These are phyloP conservation scores for Leucozona laternaria DNA, from an alignment of 2,888 invertebrate genomes.

Conservation along the genomic window DNA sequence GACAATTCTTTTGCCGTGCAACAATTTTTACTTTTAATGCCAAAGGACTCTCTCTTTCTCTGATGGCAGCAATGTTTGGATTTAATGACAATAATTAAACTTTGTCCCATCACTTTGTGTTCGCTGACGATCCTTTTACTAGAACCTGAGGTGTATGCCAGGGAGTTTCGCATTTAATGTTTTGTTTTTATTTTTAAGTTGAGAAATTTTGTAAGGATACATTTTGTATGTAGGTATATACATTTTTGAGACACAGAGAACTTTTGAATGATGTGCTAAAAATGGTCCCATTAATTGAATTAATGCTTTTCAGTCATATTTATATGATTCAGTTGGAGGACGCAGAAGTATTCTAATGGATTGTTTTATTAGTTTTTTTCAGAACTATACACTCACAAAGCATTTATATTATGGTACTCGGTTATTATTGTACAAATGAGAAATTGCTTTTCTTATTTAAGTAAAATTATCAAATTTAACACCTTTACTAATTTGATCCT, in stretches of 20 bases:
- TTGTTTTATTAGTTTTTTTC: conserved; percentile 5
- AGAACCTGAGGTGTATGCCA: neutral
- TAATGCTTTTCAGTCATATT: conserved; percentile 51
- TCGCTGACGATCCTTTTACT: conserved; percentile 56
- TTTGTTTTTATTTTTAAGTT: conserved; percentile 46
- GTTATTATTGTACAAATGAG: neutral
- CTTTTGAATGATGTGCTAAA: conserved; percentile 71
- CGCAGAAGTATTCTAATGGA: conserved; percentile 23
- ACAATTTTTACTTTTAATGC: conserved; percentile 55
- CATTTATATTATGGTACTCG: neutral
- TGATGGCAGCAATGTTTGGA: conserved; percentile 53
- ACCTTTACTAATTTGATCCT: neutral
- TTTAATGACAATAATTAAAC: conserved; percentile 76
- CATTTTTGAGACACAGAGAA: conserved; percentile 15
- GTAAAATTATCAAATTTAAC: no score
- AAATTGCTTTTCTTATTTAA: neutral
- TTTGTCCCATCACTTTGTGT: conserved; percentile 66
- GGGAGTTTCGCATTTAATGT: conserved; percentile 26
- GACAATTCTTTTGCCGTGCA: conserved; percentile 56
- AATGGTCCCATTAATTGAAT: conserved; percentile 73
- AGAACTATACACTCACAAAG: neutral
- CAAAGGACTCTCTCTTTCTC: conserved; percentile 17
- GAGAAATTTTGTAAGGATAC: conserved; percentile 53
- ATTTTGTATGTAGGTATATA: neutral
- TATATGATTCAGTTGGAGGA: conserved; percentile 26